Evolutionary conservation across 2,113 vertebrate genomes (phyloP).

Genomic region (Apodemus sylvaticus): DNA sequence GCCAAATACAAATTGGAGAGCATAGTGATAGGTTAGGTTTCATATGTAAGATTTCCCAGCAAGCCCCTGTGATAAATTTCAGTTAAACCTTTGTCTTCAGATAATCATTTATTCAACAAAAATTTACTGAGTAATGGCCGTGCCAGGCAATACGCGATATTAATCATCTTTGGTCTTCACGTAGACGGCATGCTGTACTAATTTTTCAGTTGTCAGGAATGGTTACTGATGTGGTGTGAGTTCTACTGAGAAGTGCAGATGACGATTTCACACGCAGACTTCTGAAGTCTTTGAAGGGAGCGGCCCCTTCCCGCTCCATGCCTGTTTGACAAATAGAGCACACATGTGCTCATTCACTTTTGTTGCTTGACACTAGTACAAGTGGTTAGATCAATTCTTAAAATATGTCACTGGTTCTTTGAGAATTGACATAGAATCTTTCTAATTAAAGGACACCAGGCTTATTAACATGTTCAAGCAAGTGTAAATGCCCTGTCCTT

Average conservation of each 20-base stretch:
- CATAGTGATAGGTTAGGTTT: neutral
- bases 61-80: conserved; percentile 47
- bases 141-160: conserved; percentile 36
- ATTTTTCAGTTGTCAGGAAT: conserved; percentile 65
- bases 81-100: conserved; percentile 26
- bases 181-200: neutral
- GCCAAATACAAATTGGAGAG: conserved; percentile 4
- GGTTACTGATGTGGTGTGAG: conserved; percentile 48
- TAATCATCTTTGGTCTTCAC: conserved; percentile 64
- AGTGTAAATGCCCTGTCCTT: conserved; percentile 56
- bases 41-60: conserved; percentile 1
- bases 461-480: conserved; percentile 57
- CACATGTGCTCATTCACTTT: conserved; percentile 56
- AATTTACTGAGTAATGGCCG: conserved; percentile 35
- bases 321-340: conserved; percentile 44
- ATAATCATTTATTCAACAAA: conserved; percentile 50
- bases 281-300: conserved; percentile 68
- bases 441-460: conserved; percentile 46
- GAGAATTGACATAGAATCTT: conserved; percentile 37
- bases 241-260: neutral
- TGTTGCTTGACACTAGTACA: conserved; percentile 44
- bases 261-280: conserved; percentile 47
- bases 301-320: neutral
- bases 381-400: conserved; percentile 55
- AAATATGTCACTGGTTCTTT: conserved; percentile 52